Evolutionary conservation across 2,888 invertebrate genomes (phyloP).

Genomic region (Scaptomyza caliginosa): DNA sequence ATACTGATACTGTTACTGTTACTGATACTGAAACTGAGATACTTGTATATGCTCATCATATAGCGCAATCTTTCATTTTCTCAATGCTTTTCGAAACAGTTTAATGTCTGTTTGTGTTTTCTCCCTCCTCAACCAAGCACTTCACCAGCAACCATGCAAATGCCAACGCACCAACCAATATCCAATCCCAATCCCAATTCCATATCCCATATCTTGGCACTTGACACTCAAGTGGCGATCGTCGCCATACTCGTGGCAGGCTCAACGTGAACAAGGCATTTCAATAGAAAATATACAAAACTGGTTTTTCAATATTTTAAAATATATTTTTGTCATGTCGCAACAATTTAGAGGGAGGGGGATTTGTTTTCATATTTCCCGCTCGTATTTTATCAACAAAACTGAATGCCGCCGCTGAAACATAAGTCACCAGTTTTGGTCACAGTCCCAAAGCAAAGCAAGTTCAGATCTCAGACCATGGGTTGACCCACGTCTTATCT

Average conservation of each 20-base stretch:
- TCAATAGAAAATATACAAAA: conserved; percentile 56
- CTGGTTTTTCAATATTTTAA: conserved; percentile 64
- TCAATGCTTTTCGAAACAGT: conserved; percentile 53
- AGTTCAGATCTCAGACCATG: conserved; percentile 7
- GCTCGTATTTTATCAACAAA: conserved; percentile 62
- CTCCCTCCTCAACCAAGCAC: conserved; percentile 34
- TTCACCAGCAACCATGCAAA: conserved; percentile 62
- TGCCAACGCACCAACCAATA: conserved; percentile 6
- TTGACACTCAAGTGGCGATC: conserved; percentile 63
- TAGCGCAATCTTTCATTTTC: conserved; percentile 66
- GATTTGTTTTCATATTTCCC: conserved; percentile 56
- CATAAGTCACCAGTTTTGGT: conserved; percentile 43
- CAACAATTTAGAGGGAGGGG: too few relatives aligned
- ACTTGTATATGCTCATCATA: conserved; percentile 62
- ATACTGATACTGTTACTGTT: conserved; percentile 15
- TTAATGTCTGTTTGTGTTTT: conserved; percentile 53
- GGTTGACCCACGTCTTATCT: conserved; percentile 66
- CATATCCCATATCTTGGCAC: conserved; percentile 44
- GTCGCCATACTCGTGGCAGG: conserved; percentile 7
- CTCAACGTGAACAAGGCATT: conserved; percentile 22
- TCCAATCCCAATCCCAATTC: neutral
- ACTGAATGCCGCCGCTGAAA: conserved; percentile 42
- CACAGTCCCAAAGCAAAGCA: neutral
- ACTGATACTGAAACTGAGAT: neutral
- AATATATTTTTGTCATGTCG: conserved; percentile 50